Percentiles rank a stretch among this genome's conserved stretches.
phyloP scores from a whole-genome alignment of 2,797 vertebrate species.

The Rhinella marina region DNA sequence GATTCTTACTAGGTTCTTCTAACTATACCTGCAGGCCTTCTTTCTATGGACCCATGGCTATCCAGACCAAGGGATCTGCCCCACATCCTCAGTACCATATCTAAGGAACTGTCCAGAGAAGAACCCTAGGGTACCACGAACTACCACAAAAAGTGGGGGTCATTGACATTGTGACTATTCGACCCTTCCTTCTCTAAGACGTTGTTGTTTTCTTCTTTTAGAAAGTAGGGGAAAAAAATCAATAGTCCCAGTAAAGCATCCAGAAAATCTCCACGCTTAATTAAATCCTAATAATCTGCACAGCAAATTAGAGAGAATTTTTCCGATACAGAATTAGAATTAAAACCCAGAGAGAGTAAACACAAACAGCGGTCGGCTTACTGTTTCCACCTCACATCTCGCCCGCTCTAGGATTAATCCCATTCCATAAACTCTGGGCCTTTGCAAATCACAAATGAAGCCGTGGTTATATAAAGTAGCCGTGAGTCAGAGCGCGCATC shows the following conservation, averaged over 20 bases:
- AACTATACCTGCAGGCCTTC: too few species aligned
- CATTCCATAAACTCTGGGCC: background rate
- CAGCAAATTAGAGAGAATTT: background rate
- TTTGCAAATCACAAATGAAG: background rate
- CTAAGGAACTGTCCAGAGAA: too few species aligned
- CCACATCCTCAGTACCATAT: too few species aligned
- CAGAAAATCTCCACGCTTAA: background rate
- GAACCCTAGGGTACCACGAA: too few species aligned
- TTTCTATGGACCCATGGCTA: too few species aligned
- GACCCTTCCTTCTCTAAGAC: background rate
- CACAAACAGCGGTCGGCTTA: background rate
- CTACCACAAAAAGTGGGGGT: too few species aligned
- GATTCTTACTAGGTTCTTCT: too few species aligned
- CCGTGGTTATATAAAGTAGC: conserved; percentile 39
- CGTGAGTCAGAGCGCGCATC: background rate
- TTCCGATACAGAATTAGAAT: conserved; percentile 22
- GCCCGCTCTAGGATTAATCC: background rate
- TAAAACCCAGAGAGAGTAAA: background rate
- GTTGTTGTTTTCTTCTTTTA: too few species aligned
- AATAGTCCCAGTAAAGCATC: background rate
- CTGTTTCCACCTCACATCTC: conserved; percentile 1
- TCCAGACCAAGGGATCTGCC: too few species aligned
- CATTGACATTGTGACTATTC: background rate
- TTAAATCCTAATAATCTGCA: background rate
- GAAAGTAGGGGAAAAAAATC: background rate